These are phyloP conservation scores for Brachionus paranguensis DNA, from an alignment of 1,140 invertebrate species.

Conservation along the genomic window DNA sequence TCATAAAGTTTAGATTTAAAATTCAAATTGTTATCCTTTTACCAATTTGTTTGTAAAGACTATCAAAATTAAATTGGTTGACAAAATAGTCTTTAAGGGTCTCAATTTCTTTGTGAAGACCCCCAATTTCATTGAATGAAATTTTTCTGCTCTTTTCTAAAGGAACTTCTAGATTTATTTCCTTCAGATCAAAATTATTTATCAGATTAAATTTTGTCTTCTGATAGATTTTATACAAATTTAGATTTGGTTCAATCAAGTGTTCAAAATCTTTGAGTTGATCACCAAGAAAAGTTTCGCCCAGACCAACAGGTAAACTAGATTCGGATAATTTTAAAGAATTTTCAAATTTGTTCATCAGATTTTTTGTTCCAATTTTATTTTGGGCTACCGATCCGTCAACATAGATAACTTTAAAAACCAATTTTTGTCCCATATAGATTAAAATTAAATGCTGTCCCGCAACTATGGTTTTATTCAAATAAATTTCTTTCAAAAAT, in stretches of 20 bases:
- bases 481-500: constrained; percentile 19
- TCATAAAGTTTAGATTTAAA: constrained; percentile 49
- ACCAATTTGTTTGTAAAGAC: constrained; percentile 16
- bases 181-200: neutral
- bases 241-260: neutral
- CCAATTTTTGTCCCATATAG: constrained; percentile 26
- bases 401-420: constrained; percentile 20
- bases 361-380: neutral
- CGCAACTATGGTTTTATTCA: neutral
- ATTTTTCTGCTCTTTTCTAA: neutral
- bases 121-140: constrained; percentile 16
- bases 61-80: neutral
- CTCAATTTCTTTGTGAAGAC: constrained; percentile 25
- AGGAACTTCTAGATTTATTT: neutral
- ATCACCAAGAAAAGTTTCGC: neutral
- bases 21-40: neutral
- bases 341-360: neutral
- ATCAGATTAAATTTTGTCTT: constrained; percentile 21
- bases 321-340: neutral
- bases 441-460: constrained; percentile 1
- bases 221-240: neutral
- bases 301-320: neutral
- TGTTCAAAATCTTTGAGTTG: neutral
- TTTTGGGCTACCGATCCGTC: neutral
- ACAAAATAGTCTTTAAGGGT: constrained; percentile 25